Base-by-base conservation (phyloP, 2,797 vertebrate genomes). In the Ceryle rudis region DNA sequence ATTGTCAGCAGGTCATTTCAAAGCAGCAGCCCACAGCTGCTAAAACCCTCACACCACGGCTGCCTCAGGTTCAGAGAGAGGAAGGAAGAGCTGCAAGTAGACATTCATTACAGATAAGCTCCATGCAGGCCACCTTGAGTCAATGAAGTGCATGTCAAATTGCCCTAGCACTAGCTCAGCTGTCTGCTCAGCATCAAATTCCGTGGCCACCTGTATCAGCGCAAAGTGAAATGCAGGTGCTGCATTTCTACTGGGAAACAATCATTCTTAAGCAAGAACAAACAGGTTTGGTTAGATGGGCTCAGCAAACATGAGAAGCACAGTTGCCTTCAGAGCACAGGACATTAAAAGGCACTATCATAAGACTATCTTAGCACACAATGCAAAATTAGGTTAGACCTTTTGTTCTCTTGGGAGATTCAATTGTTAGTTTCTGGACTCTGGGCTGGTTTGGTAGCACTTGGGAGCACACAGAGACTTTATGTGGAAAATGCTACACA, bases 211-310 rank as follows among this genome's bases (percentile, higher is more conserved):
- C 62, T 65, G 41, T 44, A 90, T 66, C 19, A 47, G 18, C 55
- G 25, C 54, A 5, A 33, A 73, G 20, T 19, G 13, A 90, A 57
- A 60, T 8, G 29, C 67, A 52, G 26, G 52, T 60, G 65, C 46
- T 91, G 65, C 51, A 77, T 3, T 46, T 54, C 81, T 58, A n/a
- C 44, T 55, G 60, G 58, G 72, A 91, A 85, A 66, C 17, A 55
- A 46, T 21, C 2, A 0, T 22, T 62, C 41, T 52, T 69, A 83
- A 61, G 29, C 16, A 5, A 8, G 73, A 62, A 46, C 46, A 70
- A 71, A 60, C 49, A 84, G 80, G 73, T 73, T 95, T 84, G 61
- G 39, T 74, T 65, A 74, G 66, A 90, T 61, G 33, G 10, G 46
- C 54, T 67, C 44, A 61, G 81, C 66, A 87, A 85, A 87, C 54